Base-by-base conservation (phyloP, 92 coral and sea anemone genomes). In the Zoanthus sansibaricus region DNA sequence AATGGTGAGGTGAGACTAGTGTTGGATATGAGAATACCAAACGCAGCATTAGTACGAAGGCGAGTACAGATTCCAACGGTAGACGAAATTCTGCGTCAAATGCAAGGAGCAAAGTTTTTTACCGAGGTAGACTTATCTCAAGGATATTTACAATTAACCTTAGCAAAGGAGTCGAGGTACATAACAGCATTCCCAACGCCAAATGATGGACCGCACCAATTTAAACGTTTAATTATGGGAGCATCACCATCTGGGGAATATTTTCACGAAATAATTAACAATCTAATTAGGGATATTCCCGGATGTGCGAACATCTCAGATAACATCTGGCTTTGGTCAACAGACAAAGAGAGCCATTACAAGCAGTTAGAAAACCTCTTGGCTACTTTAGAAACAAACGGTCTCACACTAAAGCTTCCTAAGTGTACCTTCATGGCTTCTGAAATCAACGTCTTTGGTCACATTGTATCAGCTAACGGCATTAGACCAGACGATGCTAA, bases 31-130 rank as follows among this genome's bases (percentile, higher is more conserved):
- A 85, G 78, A 61, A 51, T 80, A 52, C 95, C 93, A 0, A 92
- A 92, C 73, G 54, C 77, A 20, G 88, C 88, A 30, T 84, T 89
- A 45, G 73, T 79, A 59, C 10, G 93, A 52, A 82, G 87, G 16
- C n/a, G 90, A 71, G 90, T 90, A 9, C 90, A 90, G 76, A 90
- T 92, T 46, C 95, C 90, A 9, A 92, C 93, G 6, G 90, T 90
- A 9, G 69, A 90, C 72, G 86, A 90, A 21, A 92, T 90, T 32
- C 82, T 90, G 31, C 95, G 52, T 21, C 13, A 87, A 68, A 87
- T 83, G 90, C 85, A 92, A 69, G 89, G 93, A 52, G 90, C 91
- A 3, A 84, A 71, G 70, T 54, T 89, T 9, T 89, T 92, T 72
- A 75, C 91, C 4, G 91, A 89, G 66, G 95, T 77, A 0, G 91